Evolutionary conservation across 2,888 invertebrate species (phyloP).

Genomic region (Thyatira batis): DNA sequence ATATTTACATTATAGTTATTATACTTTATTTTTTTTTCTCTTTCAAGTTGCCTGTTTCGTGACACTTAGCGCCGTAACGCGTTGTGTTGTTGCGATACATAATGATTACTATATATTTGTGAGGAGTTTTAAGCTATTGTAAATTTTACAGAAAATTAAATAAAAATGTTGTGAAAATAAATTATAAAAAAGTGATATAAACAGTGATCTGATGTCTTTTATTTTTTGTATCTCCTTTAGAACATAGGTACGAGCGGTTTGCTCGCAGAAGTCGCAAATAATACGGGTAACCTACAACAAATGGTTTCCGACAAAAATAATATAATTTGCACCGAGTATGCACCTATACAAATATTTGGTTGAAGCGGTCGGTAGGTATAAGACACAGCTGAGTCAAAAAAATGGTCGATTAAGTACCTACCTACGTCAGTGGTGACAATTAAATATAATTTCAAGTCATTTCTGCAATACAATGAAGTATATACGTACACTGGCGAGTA

Average conservation of each 20-base stretch:
- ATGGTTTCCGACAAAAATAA: neutral
- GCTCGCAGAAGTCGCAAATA: neutral
- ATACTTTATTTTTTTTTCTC: constrained; percentile 52
- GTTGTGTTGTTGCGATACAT: constrained; percentile 68
- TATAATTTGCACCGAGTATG: neutral
- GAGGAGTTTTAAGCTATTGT: constrained; percentile 82
- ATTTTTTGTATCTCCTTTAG: constrained; percentile 34
- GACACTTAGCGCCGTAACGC: constrained; percentile 38
- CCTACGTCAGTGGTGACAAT: neutral
- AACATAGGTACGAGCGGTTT: neutral
- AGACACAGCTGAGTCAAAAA: neutral
- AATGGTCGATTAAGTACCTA: neutral
- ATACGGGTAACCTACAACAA: neutral
- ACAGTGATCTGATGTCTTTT: constrained; percentile 64
- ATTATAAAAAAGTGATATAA: constrained; percentile 82
- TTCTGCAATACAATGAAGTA: neutral
- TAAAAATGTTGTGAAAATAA: constrained; percentile 82
- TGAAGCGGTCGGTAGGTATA: neutral
- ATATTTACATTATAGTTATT: constrained; percentile 65
- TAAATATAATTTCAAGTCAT: neutral
- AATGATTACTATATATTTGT: constrained; percentile 74
- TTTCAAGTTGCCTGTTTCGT: constrained; percentile 73
- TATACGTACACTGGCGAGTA: neutral
- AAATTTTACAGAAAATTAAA: constrained; percentile 82
- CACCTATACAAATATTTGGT: neutral